These are phyloP conservation scores for Laterallus jamaicensis DNA, from an alignment of 2,113 vertebrate species.

Conservation along the genomic window DNA sequence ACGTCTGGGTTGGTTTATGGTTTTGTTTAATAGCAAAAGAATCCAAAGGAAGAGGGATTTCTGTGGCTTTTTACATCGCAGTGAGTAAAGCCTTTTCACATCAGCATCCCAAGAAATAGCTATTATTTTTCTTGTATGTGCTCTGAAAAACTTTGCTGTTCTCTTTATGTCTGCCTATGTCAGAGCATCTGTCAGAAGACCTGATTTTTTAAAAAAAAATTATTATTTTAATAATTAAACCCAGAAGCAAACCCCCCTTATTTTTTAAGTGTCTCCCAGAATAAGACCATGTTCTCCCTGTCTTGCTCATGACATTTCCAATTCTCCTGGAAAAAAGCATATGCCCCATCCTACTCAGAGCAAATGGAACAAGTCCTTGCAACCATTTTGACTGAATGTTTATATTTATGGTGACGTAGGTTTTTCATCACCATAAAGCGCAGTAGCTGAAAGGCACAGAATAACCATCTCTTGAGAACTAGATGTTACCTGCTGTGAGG, in stretches of 20 bases:
- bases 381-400: background rate
- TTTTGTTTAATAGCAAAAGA: background rate
- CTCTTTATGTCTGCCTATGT: background rate
- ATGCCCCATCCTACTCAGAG: fast-evolving
- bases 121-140: background rate
- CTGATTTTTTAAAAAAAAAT: background rate
- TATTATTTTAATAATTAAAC: background rate
- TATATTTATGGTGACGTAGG: background rate
- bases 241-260: background rate
- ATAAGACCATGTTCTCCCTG: background rate
- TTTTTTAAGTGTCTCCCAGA: background rate
- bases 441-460: background rate
- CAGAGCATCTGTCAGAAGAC: background rate
- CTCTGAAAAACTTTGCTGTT: background rate
- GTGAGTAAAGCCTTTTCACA: background rate
- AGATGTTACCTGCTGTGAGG: background rate
- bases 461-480: background rate
- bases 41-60: background rate
- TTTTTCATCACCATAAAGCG: background rate
- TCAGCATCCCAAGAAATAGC: background rate
- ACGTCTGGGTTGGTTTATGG: background rate
- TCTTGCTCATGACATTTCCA: background rate
- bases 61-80: background rate
- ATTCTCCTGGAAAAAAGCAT: background rate
- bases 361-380: background rate